Evolutionary conservation across 2,797 vertebrate genomes (phyloP).

Genomic region (Euthynnus affinis): DNA sequence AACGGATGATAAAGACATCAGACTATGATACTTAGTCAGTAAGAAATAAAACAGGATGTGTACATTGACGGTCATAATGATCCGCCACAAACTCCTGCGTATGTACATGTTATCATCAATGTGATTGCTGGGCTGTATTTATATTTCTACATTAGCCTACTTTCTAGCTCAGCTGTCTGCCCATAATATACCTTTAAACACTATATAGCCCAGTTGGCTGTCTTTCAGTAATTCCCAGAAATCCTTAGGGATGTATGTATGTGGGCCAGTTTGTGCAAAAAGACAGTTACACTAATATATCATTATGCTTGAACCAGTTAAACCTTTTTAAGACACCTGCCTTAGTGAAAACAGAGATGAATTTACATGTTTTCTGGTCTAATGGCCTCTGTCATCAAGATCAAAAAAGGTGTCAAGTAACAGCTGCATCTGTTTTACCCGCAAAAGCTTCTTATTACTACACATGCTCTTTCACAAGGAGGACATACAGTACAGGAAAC

Average conservation of each 20-base stretch:
- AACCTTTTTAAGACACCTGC: conserved; percentile 14
- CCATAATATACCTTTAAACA: conserved; percentile 33
- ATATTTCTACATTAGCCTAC: conserved; percentile 20
- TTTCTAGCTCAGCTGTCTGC: conserved; percentile 35
- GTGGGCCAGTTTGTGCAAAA: conserved; percentile 18
- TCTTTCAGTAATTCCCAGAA: conserved; percentile 19
- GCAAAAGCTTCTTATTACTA: conserved; percentile 9
- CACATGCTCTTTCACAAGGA: background rate
- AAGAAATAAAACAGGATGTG: background rate
- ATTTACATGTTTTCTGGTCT: conserved; percentile 20
- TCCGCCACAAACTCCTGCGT: background rate
- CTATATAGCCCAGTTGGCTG: background rate
- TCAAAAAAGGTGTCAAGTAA: conserved; percentile 26
- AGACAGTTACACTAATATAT: background rate
- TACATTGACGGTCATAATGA: background rate
- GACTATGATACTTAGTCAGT: background rate
- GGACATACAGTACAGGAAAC: conserved; percentile 10
- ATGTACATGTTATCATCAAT: background rate
- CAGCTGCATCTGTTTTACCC: conserved; percentile 41
- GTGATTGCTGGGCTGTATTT: background rate
- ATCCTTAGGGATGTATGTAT: conserved; percentile 20
- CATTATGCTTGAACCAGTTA: background rate
- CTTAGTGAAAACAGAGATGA: conserved; percentile 13
- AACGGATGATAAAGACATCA: background rate
- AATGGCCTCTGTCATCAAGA: conserved; percentile 13